Base-by-base conservation (phyloP, 1,140 invertebrate genomes). In the Lycorma delicatula region DNA sequence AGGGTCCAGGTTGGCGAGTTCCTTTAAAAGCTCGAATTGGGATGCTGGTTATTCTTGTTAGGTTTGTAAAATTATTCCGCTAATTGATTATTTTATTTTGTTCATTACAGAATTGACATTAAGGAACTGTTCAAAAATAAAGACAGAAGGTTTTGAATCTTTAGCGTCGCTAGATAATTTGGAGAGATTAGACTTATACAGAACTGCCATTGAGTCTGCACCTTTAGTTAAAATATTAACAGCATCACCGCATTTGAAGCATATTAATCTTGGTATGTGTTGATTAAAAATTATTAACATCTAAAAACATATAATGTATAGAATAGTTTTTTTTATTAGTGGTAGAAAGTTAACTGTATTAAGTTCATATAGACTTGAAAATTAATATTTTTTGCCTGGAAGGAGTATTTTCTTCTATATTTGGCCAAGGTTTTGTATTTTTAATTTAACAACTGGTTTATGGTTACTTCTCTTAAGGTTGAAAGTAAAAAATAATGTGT, bases 131-230 rank as follows among this genome's bases (percentile, higher is more conserved):
- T 60, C 58, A 46, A 56, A 65, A 56, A 59, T 54, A 60, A 80
- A 78, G 50, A 65, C 74, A 12, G 62, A 75, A 18, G 85, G 84
- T 26, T 88, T 88, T 70, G 70, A 70, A 27, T 71, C 74, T 34
- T 71, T 91, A 2, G 67, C 77, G 18, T 72, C 76, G 51, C 68
- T 92, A 2, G 79, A 74, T 38, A 80, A 79, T 52, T 71, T 94
- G 4, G 79, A 83, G 64, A 74, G 83, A 26, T 70, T 94, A 18
- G 89, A 93, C 72, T 72, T 93, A 11, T 91, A 89, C 66, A 76
- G 84, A 60, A 88, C 85, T 0, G 72, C 72, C 49, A 83, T 90
- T 49, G 79, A 79, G 44, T 81, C 80, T 13, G 67, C 74, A 13
- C 75, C 81, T 0, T 68, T 88, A 1, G 77, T 86, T 34, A 71